These are phyloP conservation scores for Hiodon tergisus DNA, from an alignment of 2,113 vertebrate species.

Conservation along the genomic window DNA sequence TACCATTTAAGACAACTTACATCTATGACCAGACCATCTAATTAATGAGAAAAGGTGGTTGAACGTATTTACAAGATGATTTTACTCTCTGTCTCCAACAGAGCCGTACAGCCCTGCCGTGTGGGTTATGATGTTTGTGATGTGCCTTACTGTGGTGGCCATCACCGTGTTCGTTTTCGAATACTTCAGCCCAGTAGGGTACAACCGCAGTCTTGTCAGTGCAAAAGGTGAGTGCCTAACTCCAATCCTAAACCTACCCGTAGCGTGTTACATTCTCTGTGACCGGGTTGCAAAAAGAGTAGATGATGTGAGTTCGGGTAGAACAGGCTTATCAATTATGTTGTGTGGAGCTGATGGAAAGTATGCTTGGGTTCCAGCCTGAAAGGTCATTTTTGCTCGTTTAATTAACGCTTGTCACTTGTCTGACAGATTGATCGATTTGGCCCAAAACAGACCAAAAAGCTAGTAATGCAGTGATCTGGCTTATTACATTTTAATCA, in stretches of 20 bases:
- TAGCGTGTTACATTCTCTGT: too few relatives aligned
- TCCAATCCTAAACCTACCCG: too few relatives aligned
- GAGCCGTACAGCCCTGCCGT: constrained; percentile 75
- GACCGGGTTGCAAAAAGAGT: background rate
- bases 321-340: constrained; percentile 50
- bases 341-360: constrained; percentile 46
- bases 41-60: background rate
- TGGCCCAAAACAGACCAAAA: constrained; percentile 37
- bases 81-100: constrained; percentile 34
- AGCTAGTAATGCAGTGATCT: background rate
- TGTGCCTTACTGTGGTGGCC: constrained; percentile 95
- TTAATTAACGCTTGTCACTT: constrained; percentile 58
- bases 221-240: constrained; percentile 77
- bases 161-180: constrained; percentile 92
- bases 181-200: constrained; percentile 92
- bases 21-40: background rate
- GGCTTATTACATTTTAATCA: background rate
- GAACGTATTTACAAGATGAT: background rate
- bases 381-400: constrained; percentile 62
- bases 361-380: constrained; percentile 43
- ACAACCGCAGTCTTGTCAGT: constrained; percentile 87
- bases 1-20: background rate
- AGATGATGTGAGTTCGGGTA: background rate
- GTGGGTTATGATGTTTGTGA: constrained; percentile 97
- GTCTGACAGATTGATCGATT: constrained; percentile 62